phyloP scores from a whole-genome alignment of 2,888 invertebrate genomes.

The Norana najaformis region DNA sequence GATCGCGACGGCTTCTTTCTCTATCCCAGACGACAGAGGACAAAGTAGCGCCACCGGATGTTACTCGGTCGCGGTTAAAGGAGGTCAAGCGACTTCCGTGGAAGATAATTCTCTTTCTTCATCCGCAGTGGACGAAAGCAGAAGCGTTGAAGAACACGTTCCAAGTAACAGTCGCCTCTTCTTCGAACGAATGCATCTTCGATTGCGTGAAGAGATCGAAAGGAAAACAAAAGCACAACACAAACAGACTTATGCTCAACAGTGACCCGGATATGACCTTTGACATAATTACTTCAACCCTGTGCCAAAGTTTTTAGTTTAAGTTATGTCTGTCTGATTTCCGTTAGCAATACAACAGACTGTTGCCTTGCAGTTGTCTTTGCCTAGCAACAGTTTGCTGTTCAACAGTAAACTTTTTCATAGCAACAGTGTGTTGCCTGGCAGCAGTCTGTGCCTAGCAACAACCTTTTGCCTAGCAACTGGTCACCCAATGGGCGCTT shows the following conservation, averaged over 20 bases:
- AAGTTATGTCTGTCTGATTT: not conserved
- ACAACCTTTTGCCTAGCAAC: too few relatives aligned
- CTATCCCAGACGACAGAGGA: not conserved
- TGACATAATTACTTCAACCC: not conserved
- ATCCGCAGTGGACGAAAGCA: not conserved
- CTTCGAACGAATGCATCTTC: conserved; percentile 5
- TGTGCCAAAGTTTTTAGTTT: not conserved
- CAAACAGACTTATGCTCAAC: not conserved
- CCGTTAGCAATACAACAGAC: not conserved
- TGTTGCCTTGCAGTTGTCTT: not conserved
- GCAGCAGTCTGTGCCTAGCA: too few relatives aligned
- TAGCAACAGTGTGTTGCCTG: too few relatives aligned
- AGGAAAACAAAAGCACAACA: not conserved
- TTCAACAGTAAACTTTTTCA: too few relatives aligned
- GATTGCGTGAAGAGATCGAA: not conserved
- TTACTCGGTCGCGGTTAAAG: not conserved
- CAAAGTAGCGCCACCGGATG: not conserved
- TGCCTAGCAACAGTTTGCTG: too few relatives aligned
- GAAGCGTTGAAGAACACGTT: not conserved
- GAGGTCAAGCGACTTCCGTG: not conserved
- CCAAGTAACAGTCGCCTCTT: not conserved
- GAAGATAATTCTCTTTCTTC: not conserved
- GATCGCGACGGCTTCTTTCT: not conserved
- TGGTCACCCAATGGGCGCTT: not conserved
- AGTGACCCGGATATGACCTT: not conserved